Conservation (phyloP, 2,113 vertebrate species). For the Cynopterus brachyotis region DNA sequence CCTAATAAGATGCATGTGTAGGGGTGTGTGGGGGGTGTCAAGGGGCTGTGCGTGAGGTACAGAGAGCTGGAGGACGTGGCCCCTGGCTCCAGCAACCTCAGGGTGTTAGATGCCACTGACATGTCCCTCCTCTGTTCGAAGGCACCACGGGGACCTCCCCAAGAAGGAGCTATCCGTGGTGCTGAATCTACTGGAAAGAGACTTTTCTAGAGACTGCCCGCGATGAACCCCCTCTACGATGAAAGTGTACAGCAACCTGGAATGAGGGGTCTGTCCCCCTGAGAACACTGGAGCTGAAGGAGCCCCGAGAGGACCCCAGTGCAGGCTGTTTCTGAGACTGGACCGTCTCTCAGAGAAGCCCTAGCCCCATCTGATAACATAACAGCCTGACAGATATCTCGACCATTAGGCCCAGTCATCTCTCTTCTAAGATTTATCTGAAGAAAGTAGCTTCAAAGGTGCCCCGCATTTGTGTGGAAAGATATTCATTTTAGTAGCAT, state of each 20-base stretch:
- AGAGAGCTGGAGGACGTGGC: neutral
- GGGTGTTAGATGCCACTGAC: neutral
- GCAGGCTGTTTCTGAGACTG: too few species aligned
- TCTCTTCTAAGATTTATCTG: neutral
- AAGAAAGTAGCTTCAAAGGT: neutral
- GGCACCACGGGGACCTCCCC: neutral
- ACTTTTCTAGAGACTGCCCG: neutral
- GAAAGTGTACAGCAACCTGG: neutral
- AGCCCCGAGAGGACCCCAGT: fast-evolving
- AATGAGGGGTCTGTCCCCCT: neutral
- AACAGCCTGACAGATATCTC: neutral
- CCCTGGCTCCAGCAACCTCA: neutral
- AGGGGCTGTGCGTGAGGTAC: neutral
- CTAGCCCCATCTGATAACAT: neutral
- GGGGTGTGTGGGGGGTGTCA: fast-evolving
- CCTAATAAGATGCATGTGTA: neutral
- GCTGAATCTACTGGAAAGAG: neutral
- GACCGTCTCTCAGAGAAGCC: neutral
- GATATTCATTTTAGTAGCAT: slow-evolving; percentile 14
- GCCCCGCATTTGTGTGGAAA: neutral
- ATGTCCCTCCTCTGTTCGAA: neutral
- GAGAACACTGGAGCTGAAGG: fast-evolving
- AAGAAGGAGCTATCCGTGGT: neutral
- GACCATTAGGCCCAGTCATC: neutral
- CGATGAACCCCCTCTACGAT: neutral